Evolutionary conservation across 2,888 invertebrate genomes (phyloP).

Genomic region (Hymenopus coronatus): DNA sequence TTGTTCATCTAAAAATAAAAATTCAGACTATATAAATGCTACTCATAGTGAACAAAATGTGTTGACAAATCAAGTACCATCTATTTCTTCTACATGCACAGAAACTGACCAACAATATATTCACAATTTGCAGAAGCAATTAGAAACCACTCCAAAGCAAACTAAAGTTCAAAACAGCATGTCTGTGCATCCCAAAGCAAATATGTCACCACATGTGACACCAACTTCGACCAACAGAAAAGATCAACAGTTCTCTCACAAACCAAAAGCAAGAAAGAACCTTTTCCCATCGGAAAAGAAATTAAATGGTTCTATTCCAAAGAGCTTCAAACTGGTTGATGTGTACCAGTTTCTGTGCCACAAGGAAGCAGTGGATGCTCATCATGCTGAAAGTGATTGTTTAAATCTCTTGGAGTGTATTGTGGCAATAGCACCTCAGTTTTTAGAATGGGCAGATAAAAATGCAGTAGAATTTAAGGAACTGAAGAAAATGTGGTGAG

Average conservation of each 20-base stretch:
- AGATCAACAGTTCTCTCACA: background rate
- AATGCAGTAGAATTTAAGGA: conserved; percentile 45
- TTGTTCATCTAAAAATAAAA: background rate
- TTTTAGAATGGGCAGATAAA: conserved; percentile 55
- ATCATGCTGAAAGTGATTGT: conserved; percentile 69
- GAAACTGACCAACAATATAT: conserved; percentile 32
- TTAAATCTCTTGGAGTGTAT: conserved; percentile 61
- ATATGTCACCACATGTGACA: background rate
- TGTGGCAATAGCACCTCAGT: conserved; percentile 54
- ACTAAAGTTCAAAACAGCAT: conserved; percentile 33
- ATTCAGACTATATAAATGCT: background rate
- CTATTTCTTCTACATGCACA: conserved; percentile 32
- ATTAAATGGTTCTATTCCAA: conserved; percentile 33
- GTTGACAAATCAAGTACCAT: background rate
- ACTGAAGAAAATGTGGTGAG: conserved; percentile 37
- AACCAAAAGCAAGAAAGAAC: background rate
- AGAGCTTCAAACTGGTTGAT: conserved; percentile 53
- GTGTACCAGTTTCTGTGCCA: conserved; percentile 57
- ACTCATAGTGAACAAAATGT: background rate
- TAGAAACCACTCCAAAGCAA: conserved; percentile 56
- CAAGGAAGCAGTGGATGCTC: conserved; percentile 50
- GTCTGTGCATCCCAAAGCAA: background rate
- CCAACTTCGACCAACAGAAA: background rate
- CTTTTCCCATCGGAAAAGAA: conserved; percentile 19
- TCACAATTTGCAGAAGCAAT: conserved; percentile 44